These are phyloP conservation scores for Nycteola revayana DNA, from an alignment of 2,888 invertebrate genomes.

Conservation along the genomic window DNA sequence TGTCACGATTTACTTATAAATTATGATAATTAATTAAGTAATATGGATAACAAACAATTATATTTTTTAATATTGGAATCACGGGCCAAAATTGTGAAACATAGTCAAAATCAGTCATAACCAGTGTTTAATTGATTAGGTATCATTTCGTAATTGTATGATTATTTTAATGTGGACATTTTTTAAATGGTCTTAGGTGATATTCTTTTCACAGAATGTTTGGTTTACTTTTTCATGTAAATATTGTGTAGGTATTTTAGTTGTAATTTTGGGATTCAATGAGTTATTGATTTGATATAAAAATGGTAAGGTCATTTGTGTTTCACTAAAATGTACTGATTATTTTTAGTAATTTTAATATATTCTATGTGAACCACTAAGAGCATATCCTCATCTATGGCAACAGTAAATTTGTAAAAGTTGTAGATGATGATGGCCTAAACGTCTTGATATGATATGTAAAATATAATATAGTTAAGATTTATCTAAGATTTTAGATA, in stretches of 20 bases:
- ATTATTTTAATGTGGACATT: conserved; percentile 28
- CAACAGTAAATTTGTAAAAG: conserved; percentile 30
- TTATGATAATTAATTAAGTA: conserved; percentile 39
- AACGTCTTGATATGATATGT: conserved; percentile 21
- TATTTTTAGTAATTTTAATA: conserved; percentile 72
- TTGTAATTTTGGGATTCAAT: conserved; percentile 48
- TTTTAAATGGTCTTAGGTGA: conserved; percentile 23
- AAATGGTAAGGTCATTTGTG: conserved; percentile 63
- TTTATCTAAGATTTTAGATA: conserved; percentile 29
- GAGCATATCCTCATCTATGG: conserved; percentile 74
- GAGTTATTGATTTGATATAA: conserved; percentile 53
- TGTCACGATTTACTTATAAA: conserved; percentile 49
- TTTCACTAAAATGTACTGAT: conserved; percentile 79
- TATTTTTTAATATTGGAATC: conserved; percentile 63
- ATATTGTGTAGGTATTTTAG: conserved; percentile 40
- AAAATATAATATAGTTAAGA: conserved; percentile 23
- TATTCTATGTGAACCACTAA: conserved; percentile 69
- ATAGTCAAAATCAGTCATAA: conserved; percentile 73
- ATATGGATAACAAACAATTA: conserved; percentile 40
- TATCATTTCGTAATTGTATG: conserved; percentile 34
- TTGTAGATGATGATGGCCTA: conserved; percentile 35
- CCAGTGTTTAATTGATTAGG: conserved; percentile 47
- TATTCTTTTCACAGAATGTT: conserved; percentile 30
- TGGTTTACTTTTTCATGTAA: conserved; percentile 36
- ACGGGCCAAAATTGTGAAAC: conserved; percentile 75